These are phyloP conservation scores for Schrankia costaestrigalis DNA, from an alignment of 2,888 invertebrate species.

Conservation along the genomic window DNA sequence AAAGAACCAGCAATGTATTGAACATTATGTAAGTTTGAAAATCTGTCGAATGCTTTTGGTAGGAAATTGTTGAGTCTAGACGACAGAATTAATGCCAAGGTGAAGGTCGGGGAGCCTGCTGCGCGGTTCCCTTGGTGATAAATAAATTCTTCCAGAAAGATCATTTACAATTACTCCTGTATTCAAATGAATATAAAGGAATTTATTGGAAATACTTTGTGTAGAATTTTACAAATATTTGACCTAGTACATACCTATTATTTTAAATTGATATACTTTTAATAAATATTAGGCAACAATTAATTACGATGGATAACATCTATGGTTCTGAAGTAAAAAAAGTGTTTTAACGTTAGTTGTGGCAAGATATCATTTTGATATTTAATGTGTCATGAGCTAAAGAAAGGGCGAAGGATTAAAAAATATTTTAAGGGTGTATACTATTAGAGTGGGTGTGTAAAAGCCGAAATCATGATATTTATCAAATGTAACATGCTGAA, in stretches of 20 bases:
- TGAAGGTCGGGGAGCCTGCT: slow-evolving; percentile 53
- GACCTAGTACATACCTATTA: neutral
- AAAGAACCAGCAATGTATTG: slow-evolving; percentile 26
- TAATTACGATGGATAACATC: too few species aligned
- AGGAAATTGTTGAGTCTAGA: slow-evolving; percentile 35
- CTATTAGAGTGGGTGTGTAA: too few species aligned
- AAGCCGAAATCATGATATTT: too few species aligned
- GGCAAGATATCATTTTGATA: too few species aligned
- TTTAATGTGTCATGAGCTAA: too few species aligned
- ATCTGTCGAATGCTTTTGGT: slow-evolving; percentile 33
- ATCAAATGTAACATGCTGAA: too few species aligned
- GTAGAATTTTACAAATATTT: neutral
- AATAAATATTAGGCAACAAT: too few species aligned
- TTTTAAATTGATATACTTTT: too few species aligned
- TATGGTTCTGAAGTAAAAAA: too few species aligned
- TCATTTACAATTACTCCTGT: slow-evolving; percentile 47
- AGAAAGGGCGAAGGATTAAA: too few species aligned
- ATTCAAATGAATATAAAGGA: slow-evolving; percentile 37
- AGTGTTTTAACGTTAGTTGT: too few species aligned
- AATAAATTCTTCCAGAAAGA: slow-evolving; percentile 25
- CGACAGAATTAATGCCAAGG: slow-evolving; percentile 51
- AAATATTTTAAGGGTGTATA: too few species aligned
- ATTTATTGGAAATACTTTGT: slow-evolving; percentile 21
- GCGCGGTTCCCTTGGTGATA: slow-evolving; percentile 51
- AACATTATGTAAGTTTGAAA: slow-evolving; percentile 6